phyloP scores from a whole-genome alignment of 2,797 vertebrate genomes.

The Allobates femoralis region DNA sequence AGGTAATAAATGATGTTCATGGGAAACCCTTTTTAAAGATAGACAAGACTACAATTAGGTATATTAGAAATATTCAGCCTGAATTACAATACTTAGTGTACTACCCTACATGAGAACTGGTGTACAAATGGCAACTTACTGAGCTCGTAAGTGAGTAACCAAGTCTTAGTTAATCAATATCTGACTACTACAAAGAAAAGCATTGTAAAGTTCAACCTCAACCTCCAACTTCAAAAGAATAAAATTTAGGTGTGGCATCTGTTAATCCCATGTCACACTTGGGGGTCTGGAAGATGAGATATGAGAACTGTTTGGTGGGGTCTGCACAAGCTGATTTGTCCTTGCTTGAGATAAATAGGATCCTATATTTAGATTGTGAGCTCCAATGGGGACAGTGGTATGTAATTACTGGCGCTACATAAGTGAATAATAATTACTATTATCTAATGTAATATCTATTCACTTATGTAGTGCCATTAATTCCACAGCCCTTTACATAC shows the following conservation, averaged over 20 bases:
- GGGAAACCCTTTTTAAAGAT: not conserved
- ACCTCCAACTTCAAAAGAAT: not conserved
- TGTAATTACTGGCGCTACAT: no score
- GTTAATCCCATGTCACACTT: not conserved
- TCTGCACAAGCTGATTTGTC: not conserved
- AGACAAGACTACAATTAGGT: not conserved
- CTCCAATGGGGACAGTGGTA: no score
- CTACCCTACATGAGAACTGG: not conserved
- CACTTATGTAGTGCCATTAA: no score
- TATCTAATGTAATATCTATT: no score
- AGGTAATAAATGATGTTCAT: no score
- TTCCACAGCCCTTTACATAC: no score
- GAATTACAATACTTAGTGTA: not conserved
- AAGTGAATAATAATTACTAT: no score
- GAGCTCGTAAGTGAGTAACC: no score
- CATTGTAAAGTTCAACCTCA: not conserved
- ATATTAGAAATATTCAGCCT: no score
- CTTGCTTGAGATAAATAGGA: no score
- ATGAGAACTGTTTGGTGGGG: not conserved
- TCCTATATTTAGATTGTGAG: no score
- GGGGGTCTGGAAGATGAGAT: not conserved
- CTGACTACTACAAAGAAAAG: not conserved
- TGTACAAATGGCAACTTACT: not conserved
- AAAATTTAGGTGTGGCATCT: not conserved
- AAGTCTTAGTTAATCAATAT: conserved; percentile 12